Base-by-base conservation (phyloP, 2,888 invertebrate species). In the Deroplatys truncata region DNA sequence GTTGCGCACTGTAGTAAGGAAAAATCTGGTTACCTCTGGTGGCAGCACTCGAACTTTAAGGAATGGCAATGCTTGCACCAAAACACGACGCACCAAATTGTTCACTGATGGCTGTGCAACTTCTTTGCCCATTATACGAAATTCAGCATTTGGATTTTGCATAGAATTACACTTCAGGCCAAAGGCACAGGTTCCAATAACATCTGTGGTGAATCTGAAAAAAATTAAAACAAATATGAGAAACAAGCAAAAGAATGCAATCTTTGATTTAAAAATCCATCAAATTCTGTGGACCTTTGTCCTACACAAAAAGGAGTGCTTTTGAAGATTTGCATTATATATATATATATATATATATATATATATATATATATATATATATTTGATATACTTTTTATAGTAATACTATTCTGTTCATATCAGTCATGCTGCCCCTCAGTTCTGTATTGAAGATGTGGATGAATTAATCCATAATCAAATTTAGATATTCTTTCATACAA, bases 121-220 rank as follows among this genome's bases (percentile, higher is more conserved):
- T 72, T 87, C 31, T 28, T 72, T 56, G 31, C 94, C 94, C 91
- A 93, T 93, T 82, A 93, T 90, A 91, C 93, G 93, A 92, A 96
- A 95, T 91, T 95, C 94, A 0, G 95, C 94, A 87, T 95, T 92
- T 0, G 94, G 93, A 92, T 95, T 93, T 84, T 94, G 93, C 91
- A 96, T 94, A 72, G 95, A 94, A 91, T 96, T 95, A 91, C 95
- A 95, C 91, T 95, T 94, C n/a, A 96, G 93, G 31, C 95, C 96
- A 92, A 95, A 96, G 20, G 95, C 95, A 90, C 95, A 94, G 88
- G 94, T 95, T 0, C 95, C 95, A 56, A 96, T 95, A 2, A 95
- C 95, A 92, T 95, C 95, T 92, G 95, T 95, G 1, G 95, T 94
- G 91, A 95, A 95, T 72, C 56, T 72, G 56, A 72, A 4, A 72